A percentile compares a stretch with the other conserved stretches of the same genome.
Evolutionary conservation across 2,888 invertebrate species (phyloP).

Genomic region (Belgica antarctica): DNA sequence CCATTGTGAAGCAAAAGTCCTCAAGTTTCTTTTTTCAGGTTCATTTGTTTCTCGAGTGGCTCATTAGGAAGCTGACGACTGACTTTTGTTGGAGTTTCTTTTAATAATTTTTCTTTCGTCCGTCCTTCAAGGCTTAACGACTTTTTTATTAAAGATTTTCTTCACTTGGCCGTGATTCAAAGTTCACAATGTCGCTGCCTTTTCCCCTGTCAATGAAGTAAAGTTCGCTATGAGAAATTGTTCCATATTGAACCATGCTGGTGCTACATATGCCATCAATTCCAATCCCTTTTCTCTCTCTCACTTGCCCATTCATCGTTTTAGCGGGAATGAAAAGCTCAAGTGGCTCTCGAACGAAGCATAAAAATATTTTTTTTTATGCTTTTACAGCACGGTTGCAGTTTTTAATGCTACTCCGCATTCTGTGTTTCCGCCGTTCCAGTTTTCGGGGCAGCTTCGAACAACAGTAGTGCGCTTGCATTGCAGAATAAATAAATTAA

Average conservation of each 20-base stretch:
- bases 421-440: neutral
- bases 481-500: constrained; percentile 32
- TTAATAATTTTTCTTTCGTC: constrained; percentile 11
- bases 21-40: neutral
- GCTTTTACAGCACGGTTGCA: constrained; percentile 35
- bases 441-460: neutral
- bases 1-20: neutral
- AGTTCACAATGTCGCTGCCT: neutral
- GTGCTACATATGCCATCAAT: constrained; percentile 38
- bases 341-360: constrained; percentile 34
- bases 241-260: constrained; percentile 35
- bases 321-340: constrained; percentile 33
- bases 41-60: constrained; percentile 39
- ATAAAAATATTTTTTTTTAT: constrained; percentile 39
- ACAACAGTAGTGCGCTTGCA: neutral
- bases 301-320: constrained; percentile 30
- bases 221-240: neutral
- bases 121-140: constrained; percentile 7
- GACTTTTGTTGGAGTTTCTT: constrained; percentile 7
- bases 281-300: neutral
- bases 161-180: constrained; percentile 1
- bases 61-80: constrained; percentile 30
- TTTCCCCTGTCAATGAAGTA: constrained; percentile 16
- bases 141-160: constrained; percentile 16
- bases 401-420: constrained; percentile 11